Evolutionary conservation across 30 jellyfish, hydroid and myxozoan species (phyloP).

Genomic region (Aurelia sp.): DNA sequence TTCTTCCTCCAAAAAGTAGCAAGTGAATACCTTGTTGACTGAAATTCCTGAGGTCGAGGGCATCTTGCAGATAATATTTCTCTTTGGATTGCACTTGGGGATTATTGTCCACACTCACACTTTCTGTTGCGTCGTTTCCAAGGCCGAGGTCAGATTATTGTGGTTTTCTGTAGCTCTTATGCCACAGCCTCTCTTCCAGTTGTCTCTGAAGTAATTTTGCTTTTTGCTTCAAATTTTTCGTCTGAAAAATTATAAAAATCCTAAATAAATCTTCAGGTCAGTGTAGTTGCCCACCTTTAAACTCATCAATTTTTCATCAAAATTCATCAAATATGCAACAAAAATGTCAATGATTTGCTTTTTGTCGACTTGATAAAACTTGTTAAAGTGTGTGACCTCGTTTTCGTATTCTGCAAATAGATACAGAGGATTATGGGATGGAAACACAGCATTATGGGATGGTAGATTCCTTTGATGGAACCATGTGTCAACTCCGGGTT

Average conservation of each 20-base stretch:
- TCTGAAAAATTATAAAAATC: too few relatives aligned
- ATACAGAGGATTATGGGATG: background rate
- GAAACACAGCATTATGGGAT: slow-evolving; percentile 41
- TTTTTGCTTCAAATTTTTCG: too few relatives aligned
- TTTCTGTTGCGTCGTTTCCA: slow-evolving; percentile 3
- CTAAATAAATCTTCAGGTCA: too few relatives aligned
- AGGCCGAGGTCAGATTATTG: background rate
- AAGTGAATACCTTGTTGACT: slow-evolving; percentile 39
- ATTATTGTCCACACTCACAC: background rate
- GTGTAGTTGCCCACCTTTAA: too few relatives aligned
- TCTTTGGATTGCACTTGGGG: too few relatives aligned
- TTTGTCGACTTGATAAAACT: background rate
- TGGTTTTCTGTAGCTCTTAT: background rate
- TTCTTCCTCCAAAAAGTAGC: background rate
- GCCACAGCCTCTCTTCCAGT: too few relatives aligned
- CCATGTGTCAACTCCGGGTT: slow-evolving; percentile 40
- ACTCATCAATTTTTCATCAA: too few relatives aligned
- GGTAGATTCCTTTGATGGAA: slow-evolving; percentile 20
- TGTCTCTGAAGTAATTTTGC: too few relatives aligned
- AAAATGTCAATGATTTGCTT: too few relatives aligned
- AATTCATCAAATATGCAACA: too few relatives aligned
- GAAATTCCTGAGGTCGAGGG: slow-evolving; percentile 59
- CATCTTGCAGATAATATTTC: slow-evolving; percentile 9
- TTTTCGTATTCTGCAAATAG: background rate
- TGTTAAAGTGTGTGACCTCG: background rate